Evolutionary conservation across 1,140 invertebrate genomes (phyloP).

Genomic region (Aleiodes sp.): DNA sequence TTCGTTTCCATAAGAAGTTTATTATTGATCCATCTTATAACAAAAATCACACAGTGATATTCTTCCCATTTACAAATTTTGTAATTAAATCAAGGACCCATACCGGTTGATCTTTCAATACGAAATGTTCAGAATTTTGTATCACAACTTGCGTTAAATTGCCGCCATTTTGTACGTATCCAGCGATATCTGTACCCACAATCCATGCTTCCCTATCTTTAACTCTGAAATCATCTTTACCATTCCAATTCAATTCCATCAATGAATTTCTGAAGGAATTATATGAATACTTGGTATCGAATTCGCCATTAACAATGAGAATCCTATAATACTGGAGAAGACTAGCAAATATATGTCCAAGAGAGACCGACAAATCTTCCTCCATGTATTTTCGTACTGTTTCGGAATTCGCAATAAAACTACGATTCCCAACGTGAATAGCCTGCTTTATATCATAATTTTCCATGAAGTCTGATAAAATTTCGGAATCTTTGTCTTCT

Average conservation of each 20-base stretch:
- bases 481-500: conserved; percentile 65
- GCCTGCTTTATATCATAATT: conserved; percentile 73
- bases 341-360: conserved; percentile 78
- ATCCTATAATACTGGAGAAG: conserved; percentile 76
- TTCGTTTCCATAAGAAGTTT: no score
- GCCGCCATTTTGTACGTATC: conserved; percentile 77
- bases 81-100: conserved; percentile 81
- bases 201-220: conserved; percentile 75
- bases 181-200: conserved; percentile 77
- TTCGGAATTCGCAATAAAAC: conserved; percentile 70
- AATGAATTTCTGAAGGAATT: conserved; percentile 80
- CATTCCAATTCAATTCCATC: conserved; percentile 74
- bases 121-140: conserved; percentile 85
- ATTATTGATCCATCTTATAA: no score
- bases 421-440: conserved; percentile 84
- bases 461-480: conserved; percentile 66
- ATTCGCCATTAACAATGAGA: conserved; percentile 82
- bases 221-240: conserved; percentile 72
- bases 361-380: conserved; percentile 84
- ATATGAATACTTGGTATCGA: conserved; percentile 89
- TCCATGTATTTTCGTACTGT: conserved; percentile 77
- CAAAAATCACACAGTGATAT: no score
- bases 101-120: conserved; percentile 82
- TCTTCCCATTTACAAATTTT: conserved; percentile 76
- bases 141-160: conserved; percentile 84